Evolutionary conservation across 2,797 vertebrate genomes (phyloP), one percentile per base, ranked within the genome.

Genomic region (Sternotherus odoratus): DNA sequence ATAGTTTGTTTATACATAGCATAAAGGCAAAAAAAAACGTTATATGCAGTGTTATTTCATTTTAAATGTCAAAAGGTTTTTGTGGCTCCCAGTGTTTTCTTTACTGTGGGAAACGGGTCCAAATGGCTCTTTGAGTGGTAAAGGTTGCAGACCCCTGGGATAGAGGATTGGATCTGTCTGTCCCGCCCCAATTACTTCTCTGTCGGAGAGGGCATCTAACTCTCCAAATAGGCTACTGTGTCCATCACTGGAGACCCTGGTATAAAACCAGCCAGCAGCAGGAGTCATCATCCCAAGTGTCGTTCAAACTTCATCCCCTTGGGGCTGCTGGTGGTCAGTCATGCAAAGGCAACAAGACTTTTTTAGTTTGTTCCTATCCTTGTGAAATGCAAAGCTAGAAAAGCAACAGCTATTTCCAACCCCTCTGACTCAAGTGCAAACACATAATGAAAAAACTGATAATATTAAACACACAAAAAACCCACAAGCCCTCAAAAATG

Each of bases 401-500:
- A 94, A 57, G 36, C 13, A 23, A 66, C 57, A 83, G 92, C 82
- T 91, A 85, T 85, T 95, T 93, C 88, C 43, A 69, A 54, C 79
- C 33, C 86, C 75, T 87, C 79, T 88, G 75, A 91, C 48, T 87
- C 85, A 94, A 82, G 75, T 90, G 56, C 66, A 91, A 94, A 85
- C 63, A 83, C 5, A 69, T 92, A 36, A 85, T 83, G 43, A 77
- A 81, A 92, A 63, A 26, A 63, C 46, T 46, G 26, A 72, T 79
- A 17, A 72, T 49, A 54, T 0, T 15, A 2, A 89, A 95, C 28
- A 87, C 43, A 54, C 63, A 88, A 93, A 90, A 10, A 66, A 72
- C 77, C 84, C 53, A 87, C 82, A 92, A 87, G 53, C 26, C 60
- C n/a, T 13, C 90, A 78, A 81, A 95, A 96, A 94, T 91, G 92